Conservation (phyloP, 2,797 vertebrate species). For the Aphelocoma californica region DNA sequence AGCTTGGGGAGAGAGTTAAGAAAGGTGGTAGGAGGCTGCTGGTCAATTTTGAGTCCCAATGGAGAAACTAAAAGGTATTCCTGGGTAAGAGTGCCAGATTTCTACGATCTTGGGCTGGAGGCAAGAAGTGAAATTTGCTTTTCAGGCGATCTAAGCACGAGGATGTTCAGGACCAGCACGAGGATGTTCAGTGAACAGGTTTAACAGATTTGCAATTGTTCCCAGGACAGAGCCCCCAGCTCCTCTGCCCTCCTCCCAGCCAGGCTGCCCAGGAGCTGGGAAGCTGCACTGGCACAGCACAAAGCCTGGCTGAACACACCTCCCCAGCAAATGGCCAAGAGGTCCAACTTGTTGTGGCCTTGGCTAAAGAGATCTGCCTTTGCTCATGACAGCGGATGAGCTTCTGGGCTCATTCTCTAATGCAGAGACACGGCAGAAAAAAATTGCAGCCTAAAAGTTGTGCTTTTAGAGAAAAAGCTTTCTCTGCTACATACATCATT, state of each 20-base stretch:
- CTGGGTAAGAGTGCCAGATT: not conserved
- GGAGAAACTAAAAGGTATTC: not conserved
- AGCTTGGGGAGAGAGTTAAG: not conserved
- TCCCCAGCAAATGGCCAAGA: not conserved
- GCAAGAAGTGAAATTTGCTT: not conserved
- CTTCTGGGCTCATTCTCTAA: not conserved
- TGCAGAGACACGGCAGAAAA: not conserved
- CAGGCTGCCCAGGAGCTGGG: not conserved
- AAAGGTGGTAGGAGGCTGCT: not conserved
- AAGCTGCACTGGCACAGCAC: not conserved
- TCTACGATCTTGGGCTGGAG: not conserved
- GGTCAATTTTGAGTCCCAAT: not conserved
- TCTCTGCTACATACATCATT: slow-evolving; percentile 46
- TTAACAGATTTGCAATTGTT: not conserved
- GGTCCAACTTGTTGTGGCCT: not conserved
- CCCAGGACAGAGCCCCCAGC: not conserved
- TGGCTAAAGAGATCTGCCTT: slow-evolving; percentile 4
- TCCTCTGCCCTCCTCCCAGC: not conserved
- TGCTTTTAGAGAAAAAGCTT: slow-evolving; percentile 49
- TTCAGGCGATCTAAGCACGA: not conserved
- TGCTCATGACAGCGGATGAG: not conserved
- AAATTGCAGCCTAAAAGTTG: not conserved
- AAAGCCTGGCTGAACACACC: not conserved
- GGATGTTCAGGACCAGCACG: not conserved
- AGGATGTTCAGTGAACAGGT: not conserved